Base-by-base conservation (phyloP, 2,797 vertebrate genomes). In the Pangasius sanitwongsei region DNA sequence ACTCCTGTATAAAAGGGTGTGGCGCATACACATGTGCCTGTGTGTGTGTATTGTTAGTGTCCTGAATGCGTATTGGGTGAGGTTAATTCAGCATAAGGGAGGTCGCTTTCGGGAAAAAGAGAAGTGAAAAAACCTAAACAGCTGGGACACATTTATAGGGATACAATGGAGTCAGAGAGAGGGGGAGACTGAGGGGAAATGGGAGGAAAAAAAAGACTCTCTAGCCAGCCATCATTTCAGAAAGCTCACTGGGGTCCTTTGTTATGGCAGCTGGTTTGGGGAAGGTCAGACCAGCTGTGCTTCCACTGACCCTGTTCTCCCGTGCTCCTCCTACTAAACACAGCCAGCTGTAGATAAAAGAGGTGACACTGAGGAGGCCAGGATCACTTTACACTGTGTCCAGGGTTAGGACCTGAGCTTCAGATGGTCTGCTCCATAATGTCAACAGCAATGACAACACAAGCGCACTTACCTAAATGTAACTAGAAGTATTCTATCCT, bases 261-360 rank as follows among this genome's bases (percentile, higher is more conserved):
- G 90, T 96, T 93, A 93, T 90, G 94, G 95, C 96, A 97, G 96
- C 96, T 96, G 96, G 95, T 95, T 95, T 86, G 89, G 87, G 91
- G 93, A 93, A 94, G 94, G 95, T 95, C 94, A 95, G 92, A 95
- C 94, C 96, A 96, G 95, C 96, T 96, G 96, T 95, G 95, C 90
- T 94, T 95, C 91, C 85, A 41, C 63, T 95, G 94, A 95, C 95
- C 94, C 93, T 92, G 48, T 91, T 91, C 92, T 89, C 92, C 90
- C 83, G 77, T n/a, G 3, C 84, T 83, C 85, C 86, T 87, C 89
- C 89, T 75, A 88, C 86, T 89, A 92, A 92, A 92, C 85, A 92
- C 59, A 90, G 85, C 90, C 92, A 93, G 93, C 93, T 94, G 92
- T 90, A 93, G 87, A 83, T 87, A 55, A 48, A 48, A 69, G 83